Conservation (phyloP, 2,888 invertebrate species). For the Scotopteryx bipunctaria region DNA sequence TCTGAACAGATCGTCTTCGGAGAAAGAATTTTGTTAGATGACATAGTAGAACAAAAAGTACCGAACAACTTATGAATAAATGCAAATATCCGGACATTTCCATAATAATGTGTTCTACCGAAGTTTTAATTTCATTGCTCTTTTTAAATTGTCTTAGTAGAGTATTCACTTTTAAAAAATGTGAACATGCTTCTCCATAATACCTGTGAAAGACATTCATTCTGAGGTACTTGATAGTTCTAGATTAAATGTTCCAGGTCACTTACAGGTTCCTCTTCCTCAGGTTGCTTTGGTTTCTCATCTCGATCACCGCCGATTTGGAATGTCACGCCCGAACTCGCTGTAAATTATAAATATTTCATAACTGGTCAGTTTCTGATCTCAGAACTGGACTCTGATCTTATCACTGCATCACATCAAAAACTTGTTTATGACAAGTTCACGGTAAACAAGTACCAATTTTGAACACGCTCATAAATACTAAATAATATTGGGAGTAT, state of each 20-base stretch:
- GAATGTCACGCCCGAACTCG: constrained; percentile 85
- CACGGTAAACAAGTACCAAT: neutral
- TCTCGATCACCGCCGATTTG: constrained; percentile 86
- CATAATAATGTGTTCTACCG: no score
- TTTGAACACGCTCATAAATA: no score
- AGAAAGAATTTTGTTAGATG: constrained; percentile 6
- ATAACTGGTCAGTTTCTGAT: no score
- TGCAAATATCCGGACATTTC: no score
- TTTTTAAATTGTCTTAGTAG: no score
- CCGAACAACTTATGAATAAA: neutral
- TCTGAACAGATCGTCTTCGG: constrained; percentile 15
- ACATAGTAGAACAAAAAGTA: no score
- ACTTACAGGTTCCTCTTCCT: constrained; percentile 83
- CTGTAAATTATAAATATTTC: constrained; percentile 51
- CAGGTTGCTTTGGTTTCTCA: constrained; percentile 81
- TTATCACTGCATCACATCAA: constrained; percentile 6
- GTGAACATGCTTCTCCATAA: no score
- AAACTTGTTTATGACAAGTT: neutral
- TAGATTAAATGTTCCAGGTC: neutral
- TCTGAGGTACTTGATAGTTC: neutral
- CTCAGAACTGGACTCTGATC: neutral
- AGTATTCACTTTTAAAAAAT: no score
- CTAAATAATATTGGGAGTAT: no score
- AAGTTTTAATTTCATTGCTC: no score
- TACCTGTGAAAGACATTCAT: no score